Base-by-base conservation (phyloP, 2,113 vertebrate genomes). In the Rattus norvegicus region DNA sequence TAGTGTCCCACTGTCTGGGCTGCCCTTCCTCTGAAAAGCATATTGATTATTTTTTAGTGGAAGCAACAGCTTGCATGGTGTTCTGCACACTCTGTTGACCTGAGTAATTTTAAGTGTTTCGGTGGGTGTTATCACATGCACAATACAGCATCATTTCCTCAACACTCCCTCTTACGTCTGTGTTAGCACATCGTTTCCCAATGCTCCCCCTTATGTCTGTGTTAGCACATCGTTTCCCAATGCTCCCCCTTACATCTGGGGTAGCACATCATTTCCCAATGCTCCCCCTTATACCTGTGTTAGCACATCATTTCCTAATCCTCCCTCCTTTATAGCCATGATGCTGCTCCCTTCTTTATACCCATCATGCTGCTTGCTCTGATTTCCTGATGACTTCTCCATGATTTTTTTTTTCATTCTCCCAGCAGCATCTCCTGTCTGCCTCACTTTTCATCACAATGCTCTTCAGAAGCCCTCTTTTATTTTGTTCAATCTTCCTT, bases 31-130 rank as follows among this genome's bases (percentile, higher is more conserved):
- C 14, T 88, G 88, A 76, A 93, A 56, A 87, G 6, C 22, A 9
- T 56, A 24, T 63, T 70, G 88, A 24, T 92, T 92, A 47, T 52
- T 83, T 77, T 92, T 88, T 73, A 88, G 61, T 92, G 19, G 81
- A 90, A 49, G 67, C 54, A 84, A 33, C 39, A 92, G 88, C 70
- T 81, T 76, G 24, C 33, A 7, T 43, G 54, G 54, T 79, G 5
- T 67, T 30, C 39, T 75, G 1, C 7, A 70, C 36, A 24, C 5
- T 9, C 2, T 70, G 33, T 76, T 85, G 2, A 72, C 59, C 75
- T 93, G 26, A 85, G 11, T 92, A 67, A 84, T 88, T 77, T 56
- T 59, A 56, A 70, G 6, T 13, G 20, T 4, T 28, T 92, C 33
- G 19, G 33, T 90, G 88, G 77, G 30, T 28, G 63, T 10, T 20